phyloP scores from a whole-genome alignment of 2,888 invertebrate genomes.

The Itoplectis maculator region DNA sequence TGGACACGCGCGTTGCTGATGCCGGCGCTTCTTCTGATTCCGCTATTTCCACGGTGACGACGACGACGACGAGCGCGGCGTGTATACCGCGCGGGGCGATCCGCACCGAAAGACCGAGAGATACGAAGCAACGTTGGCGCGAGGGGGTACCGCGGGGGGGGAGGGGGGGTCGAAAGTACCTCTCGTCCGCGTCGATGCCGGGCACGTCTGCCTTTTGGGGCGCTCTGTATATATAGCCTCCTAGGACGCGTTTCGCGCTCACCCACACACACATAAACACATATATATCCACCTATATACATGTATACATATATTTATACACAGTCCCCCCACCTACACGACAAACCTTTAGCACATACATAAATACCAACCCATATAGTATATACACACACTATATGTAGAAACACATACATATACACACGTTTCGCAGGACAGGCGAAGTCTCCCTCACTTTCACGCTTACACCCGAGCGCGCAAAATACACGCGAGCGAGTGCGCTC shows the following conservation, averaged over 20 bases:
- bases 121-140: constrained; percentile 30
- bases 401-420: neutral
- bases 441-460: constrained; percentile 62
- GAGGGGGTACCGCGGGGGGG: neutral
- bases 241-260: constrained; percentile 61
- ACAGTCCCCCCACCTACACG: constrained; percentile 45
- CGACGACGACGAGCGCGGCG: constrained; percentile 1
- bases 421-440: constrained; percentile 33
- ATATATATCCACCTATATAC: constrained; percentile 30
- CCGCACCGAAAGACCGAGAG: constrained; percentile 54
- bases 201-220: constrained; percentile 83
- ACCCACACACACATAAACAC: constrained; percentile 45
- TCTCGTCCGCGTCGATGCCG: constrained; percentile 79
- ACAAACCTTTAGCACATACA: neutral
- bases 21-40: constrained; percentile 8
- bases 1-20: neutral
- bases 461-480: constrained; percentile 62
- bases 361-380: neutral
- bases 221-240: constrained; percentile 73
- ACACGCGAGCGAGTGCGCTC: constrained; percentile 49
- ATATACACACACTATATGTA: constrained; percentile 60
- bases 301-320: constrained; percentile 35
- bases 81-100: constrained; percentile 26
- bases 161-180: constrained; percentile 60
- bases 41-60: constrained; percentile 12